Evolutionary conservation across 2,888 invertebrate species (phyloP).

Genomic region (Sericinus montela): DNA sequence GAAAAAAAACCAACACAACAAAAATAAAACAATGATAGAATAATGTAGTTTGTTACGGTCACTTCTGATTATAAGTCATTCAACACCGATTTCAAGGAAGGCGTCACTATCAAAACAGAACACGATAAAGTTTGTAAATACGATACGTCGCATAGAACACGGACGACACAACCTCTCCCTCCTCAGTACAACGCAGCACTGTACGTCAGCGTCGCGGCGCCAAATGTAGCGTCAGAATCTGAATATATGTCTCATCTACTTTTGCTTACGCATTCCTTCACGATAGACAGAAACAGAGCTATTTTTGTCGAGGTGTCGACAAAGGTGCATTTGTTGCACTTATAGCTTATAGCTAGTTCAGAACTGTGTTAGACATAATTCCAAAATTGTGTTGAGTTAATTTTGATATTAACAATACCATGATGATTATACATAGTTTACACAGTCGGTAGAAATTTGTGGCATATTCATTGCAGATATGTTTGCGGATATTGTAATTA

Average conservation of each 20-base stretch:
- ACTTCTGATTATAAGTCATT: conserved; percentile 22
- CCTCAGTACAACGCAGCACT: conserved; percentile 46
- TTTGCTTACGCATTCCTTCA: background rate
- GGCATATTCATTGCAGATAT: background rate
- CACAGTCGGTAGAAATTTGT: background rate
- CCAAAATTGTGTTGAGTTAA: conserved; percentile 25
- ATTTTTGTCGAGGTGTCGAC: conserved; percentile 30
- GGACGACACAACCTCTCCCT: conserved; percentile 32
- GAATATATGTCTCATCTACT: background rate
- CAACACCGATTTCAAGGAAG: conserved; percentile 31
- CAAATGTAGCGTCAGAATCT: background rate
- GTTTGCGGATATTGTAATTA: no score
- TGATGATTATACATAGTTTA: background rate
- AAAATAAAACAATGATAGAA: conserved; percentile 21
- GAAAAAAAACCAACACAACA: conserved; percentile 29
- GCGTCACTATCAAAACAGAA: conserved; percentile 55
- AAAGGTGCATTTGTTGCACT: conserved; percentile 46
- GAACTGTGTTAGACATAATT: no score
- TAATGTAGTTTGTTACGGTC: conserved; percentile 21
- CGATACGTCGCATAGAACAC: conserved; percentile 54
- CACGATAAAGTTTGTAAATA: conserved; percentile 72
- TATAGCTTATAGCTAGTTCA: background rate
- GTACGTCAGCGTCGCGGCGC: conserved; percentile 31
- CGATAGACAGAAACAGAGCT: conserved; percentile 39
- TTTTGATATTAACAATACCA: conserved; percentile 20